phyloP scores from a whole-genome alignment of 2,113 vertebrate genomes.

The Indri indri region DNA sequence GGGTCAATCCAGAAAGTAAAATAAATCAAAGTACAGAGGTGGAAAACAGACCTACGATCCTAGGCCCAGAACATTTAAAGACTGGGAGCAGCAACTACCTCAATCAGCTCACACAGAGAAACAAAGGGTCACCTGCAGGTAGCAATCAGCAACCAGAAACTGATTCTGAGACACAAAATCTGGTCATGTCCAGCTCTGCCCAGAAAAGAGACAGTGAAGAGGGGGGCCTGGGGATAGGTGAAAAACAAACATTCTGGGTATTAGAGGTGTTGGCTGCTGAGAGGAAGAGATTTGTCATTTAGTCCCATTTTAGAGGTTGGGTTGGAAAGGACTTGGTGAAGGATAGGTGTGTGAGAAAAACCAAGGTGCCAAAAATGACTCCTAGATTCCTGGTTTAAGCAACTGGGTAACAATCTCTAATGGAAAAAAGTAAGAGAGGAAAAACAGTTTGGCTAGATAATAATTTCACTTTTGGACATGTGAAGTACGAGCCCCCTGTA shows the following conservation, averaged over 20 bases:
- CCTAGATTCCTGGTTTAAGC: not conserved
- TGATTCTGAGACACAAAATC: not conserved
- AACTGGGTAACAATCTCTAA: not conserved
- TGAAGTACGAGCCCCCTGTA: slow-evolving; percentile 31
- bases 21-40: not conserved
- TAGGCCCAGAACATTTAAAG: not conserved
- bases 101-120: not conserved
- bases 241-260: not conserved
- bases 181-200: not conserved
- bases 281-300: slow-evolving; percentile 3
- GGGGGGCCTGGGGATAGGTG: no score
- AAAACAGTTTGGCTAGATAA: not conserved
- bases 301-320: not conserved
- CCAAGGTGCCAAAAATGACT: not conserved
- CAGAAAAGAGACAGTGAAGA: not conserved
- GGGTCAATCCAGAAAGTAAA: not conserved
- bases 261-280: not conserved
- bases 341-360: not conserved
- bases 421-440: not conserved
- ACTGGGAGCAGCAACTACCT: not conserved
- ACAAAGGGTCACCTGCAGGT: not conserved
- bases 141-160: not conserved
- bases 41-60: not conserved
- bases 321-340: slow-evolving; percentile 12
- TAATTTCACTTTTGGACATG: slow-evolving; percentile 35